Base-by-base conservation (phyloP, 2,888 invertebrate genomes). In the Cryptocephalus moraei region DNA sequence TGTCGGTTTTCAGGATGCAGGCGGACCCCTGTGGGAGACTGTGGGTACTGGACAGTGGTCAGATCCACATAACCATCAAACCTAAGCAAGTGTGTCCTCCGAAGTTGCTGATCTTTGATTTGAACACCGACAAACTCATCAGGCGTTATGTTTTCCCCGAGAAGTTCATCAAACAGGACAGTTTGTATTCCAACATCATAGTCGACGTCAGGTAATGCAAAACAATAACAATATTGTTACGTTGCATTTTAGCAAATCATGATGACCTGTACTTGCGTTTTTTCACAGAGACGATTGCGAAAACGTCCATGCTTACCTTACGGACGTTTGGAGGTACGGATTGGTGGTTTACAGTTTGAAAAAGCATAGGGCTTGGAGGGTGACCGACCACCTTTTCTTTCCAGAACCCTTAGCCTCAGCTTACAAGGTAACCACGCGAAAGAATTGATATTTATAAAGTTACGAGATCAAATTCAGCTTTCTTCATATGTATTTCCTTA, bases 41-140 rank as follows among this genome's bases (percentile, higher is more conserved):
- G 4, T 90, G 89, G 89, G 78, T 87, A 0, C 70, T 90, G 49
- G 89, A 90, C 67, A 85, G 87, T 0, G 90, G 90, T 0, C 81
- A 84, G 62, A 78, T 84, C 4, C 79, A 88, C 58, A 76, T 81
- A 1, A 81, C 80, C 11, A 77, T 78, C n/a, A 73, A 73, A 44
- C 76, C 85, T 0, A 77, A 77, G 50, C 85, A 84, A 63, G 67
- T 82, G 12, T 86, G 87, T 57, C 82, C 84, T 0, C 87, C 88
- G 0, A 80, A 84, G 56, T 75, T 89, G 43, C 74, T 83, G 8
- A 77, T 86, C 8, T 88, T 84, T 61, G 82, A 90, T 61, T 71
- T 90, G 22, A 64, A 70, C 22, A 84, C 80, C 0, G 83, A 89
- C 62, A 62, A 71, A 47, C 47, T 61, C 10, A 6, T 60, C 8